Evolutionary conservation across 2,888 invertebrate genomes (phyloP).

Genomic region (Clunio marinus): DNA sequence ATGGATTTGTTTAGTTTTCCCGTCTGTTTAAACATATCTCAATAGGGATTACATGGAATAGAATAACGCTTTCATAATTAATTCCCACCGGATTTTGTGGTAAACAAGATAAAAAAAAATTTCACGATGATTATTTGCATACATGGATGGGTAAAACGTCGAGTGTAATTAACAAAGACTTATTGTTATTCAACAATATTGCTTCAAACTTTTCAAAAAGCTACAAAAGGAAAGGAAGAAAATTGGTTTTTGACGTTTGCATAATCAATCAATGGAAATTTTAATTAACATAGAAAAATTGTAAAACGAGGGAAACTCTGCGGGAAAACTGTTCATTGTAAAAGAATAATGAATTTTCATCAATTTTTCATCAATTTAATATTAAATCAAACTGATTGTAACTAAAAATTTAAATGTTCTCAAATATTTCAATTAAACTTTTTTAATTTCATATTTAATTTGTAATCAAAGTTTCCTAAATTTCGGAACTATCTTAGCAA

Average conservation of each 20-base stretch:
- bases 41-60: conserved; percentile 12
- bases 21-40: background rate
- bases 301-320: background rate
- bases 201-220: background rate
- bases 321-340: background rate
- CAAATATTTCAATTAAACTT: too few species aligned
- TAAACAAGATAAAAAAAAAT: background rate
- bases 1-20: background rate
- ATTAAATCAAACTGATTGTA: too few species aligned
- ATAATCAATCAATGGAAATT: conserved; percentile 26
- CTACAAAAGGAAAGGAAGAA: background rate
- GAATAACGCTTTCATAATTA: conserved; percentile 16
- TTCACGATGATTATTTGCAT: background rate
- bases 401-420: too few species aligned
- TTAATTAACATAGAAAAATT: background rate
- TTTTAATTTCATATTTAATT: too few species aligned
- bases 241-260: conserved; percentile 13
- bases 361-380: too few species aligned
- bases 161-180: background rate
- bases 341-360: background rate
- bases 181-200: background rate
- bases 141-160: too few species aligned
- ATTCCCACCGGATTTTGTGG: conserved; percentile 7
- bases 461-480: too few species aligned
- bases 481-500: too few species aligned